phyloP scores from a whole-genome alignment of 2,113 vertebrate genomes.

The Periophthalmus modestus region DNA sequence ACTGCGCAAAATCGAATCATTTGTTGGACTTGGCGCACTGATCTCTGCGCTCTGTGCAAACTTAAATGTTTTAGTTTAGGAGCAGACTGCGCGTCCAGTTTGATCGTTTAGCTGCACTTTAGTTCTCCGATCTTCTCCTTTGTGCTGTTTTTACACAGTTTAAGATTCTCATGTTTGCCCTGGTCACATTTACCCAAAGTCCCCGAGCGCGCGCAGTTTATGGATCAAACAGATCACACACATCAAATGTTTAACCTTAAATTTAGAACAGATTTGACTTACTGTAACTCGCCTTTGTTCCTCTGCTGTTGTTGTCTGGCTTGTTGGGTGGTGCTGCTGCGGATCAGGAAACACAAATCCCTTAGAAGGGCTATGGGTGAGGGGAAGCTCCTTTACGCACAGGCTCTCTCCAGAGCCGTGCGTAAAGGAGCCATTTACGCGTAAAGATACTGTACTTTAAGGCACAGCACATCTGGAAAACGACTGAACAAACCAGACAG shows the following conservation, averaged over 20 bases:
- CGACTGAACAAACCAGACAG: not conserved
- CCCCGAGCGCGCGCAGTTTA: not conserved
- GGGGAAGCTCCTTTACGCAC: not conserved
- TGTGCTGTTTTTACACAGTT: not conserved
- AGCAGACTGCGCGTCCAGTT: not conserved
- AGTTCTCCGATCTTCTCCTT: not conserved
- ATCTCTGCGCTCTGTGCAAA: not conserved
- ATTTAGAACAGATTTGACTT: not conserved
- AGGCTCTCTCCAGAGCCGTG: no score
- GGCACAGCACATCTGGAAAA: not conserved
- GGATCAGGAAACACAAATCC: not conserved
- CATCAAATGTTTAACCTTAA: not conserved
- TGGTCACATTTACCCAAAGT: not conserved
- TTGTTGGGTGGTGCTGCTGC: not conserved
- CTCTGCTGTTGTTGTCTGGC: not conserved
- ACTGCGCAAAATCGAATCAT: not conserved
- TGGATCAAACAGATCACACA: not conserved
- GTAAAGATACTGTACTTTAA: constrained; percentile 14
- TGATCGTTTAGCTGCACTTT: not conserved
- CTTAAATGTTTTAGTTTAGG: not conserved
- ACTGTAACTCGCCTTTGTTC: not conserved
- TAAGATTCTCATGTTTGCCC: not conserved
- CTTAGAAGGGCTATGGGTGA: not conserved
- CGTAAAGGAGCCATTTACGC: not conserved
- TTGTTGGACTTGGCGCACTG: not conserved